Conservation (phyloP, 2,113 vertebrate species). For the Hypocryptadius cinnamomeus region DNA sequence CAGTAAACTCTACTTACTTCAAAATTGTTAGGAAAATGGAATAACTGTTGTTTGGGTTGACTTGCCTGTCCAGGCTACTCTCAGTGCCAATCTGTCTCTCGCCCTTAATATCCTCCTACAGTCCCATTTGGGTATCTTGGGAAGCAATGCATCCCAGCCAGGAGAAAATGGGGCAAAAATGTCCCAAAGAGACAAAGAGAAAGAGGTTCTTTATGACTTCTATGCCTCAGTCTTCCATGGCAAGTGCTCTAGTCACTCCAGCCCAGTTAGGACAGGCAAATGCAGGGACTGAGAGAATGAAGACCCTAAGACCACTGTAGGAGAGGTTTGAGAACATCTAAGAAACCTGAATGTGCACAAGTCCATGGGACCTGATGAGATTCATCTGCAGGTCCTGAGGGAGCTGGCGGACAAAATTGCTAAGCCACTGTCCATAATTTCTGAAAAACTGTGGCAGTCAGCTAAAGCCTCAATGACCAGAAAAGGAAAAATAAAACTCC, state of each 20-base stretch:
- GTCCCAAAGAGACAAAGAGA: neutral
- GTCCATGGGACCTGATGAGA: neutral
- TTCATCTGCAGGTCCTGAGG: neutral
- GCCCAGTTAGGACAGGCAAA: neutral
- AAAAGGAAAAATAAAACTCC: neutral
- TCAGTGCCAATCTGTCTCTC: neutral
- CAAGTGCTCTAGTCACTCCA: neutral
- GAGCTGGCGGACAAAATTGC: neutral
- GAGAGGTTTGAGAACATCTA: neutral
- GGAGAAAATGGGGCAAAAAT: neutral
- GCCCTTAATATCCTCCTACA: neutral
- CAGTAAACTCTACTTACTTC: neutral
- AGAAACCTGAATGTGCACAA: neutral
- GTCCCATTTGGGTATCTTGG: neutral
- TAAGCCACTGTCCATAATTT: neutral
- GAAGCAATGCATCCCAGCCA: neutral
- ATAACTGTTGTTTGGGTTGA: neutral
- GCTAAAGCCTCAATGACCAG: accelerated
- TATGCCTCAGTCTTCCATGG: neutral
- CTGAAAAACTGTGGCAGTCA: neutral
- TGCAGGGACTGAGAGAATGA: neutral
- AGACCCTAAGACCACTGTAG: neutral
- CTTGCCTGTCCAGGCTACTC: neutral
- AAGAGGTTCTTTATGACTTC: neutral
- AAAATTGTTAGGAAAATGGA: neutral